These are phyloP conservation scores for Oscheius sp. DNA, from an alignment of 2,888 invertebrate genomes.

Conservation along the genomic window DNA sequence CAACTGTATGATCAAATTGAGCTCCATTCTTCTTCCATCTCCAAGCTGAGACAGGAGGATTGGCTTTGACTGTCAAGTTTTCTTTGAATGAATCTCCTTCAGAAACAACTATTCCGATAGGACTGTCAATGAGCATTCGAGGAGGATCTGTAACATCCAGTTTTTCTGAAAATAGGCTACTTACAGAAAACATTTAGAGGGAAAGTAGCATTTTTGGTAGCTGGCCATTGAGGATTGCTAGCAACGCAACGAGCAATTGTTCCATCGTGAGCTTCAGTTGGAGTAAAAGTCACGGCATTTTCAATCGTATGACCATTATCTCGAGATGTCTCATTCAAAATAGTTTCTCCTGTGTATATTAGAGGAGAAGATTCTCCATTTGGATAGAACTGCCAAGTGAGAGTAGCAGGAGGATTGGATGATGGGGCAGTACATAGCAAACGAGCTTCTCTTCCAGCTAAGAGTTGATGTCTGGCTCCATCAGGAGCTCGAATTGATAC, in stretches of 20 bases:
- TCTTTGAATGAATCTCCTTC: slow-evolving; percentile 68
- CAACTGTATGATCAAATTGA: slow-evolving; percentile 61
- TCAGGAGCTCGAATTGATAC: slow-evolving; percentile 55
- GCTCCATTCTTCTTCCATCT: slow-evolving; percentile 63
- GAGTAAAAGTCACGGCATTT: slow-evolving; percentile 60
- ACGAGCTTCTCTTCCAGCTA: slow-evolving; percentile 56
- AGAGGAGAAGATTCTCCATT: slow-evolving; percentile 43
- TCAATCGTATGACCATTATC: slow-evolving; percentile 45
- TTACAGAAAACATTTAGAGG: slow-evolving; percentile 63
- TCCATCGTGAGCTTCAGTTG: slow-evolving; percentile 62
- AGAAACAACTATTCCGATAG: slow-evolving; percentile 59
- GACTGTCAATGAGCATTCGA: slow-evolving; percentile 57
- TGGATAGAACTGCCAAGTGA: slow-evolving; percentile 49
- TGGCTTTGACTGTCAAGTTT: slow-evolving; percentile 64
- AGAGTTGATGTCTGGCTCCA: slow-evolving; percentile 45
- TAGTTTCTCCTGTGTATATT: slow-evolving; percentile 48
- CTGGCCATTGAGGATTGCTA: slow-evolving; percentile 63
- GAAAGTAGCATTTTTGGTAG: slow-evolving; percentile 51
- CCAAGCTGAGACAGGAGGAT: slow-evolving; percentile 65
- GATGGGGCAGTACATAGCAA: slow-evolving; percentile 60
- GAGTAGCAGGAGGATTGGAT: slow-evolving; percentile 66
- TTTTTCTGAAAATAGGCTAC: slow-evolving; percentile 20
- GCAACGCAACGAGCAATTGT: slow-evolving; percentile 62
- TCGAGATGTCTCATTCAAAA: slow-evolving; percentile 55
- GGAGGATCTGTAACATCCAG: slow-evolving; percentile 60